A percentile compares a stretch with the other conserved stretches of the same genome.
These are phyloP conservation scores for Lepeophtheirus salmonis DNA, from an alignment of 1,140 invertebrate species.

Conservation along the genomic window DNA sequence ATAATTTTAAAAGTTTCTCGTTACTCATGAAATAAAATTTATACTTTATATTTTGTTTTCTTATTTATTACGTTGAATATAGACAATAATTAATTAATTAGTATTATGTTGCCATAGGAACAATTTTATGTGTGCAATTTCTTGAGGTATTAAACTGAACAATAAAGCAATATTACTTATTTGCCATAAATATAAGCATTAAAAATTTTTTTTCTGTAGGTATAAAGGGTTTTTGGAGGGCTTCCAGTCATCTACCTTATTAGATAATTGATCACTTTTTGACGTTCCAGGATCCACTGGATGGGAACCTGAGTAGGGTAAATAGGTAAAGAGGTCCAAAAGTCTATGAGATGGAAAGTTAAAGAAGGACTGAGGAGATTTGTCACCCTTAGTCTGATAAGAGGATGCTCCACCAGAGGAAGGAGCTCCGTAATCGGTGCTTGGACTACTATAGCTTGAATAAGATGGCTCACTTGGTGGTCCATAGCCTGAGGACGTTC, in stretches of 20 bases:
- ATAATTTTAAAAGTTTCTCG: too few relatives aligned
- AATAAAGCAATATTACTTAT: too few relatives aligned
- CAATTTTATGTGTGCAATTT: too few relatives aligned
- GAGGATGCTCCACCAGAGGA: not conserved
- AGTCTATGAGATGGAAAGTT: not conserved
- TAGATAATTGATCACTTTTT: not conserved
- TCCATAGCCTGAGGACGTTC: not conserved
- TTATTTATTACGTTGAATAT: too few relatives aligned
- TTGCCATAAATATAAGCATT: too few relatives aligned
- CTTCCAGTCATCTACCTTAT: not conserved
- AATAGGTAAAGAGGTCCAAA: not conserved
- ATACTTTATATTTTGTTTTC: too few relatives aligned
- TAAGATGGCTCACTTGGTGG: not conserved
- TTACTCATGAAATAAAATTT: too few relatives aligned
- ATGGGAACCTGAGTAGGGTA: too few relatives aligned
- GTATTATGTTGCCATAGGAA: too few relatives aligned
- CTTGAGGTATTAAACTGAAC: too few relatives aligned
- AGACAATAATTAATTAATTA: too few relatives aligned
- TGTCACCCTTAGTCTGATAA: not conserved
- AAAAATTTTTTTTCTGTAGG: not conserved
- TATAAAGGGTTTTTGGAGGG: not conserved
- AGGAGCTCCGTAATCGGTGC: not conserved
- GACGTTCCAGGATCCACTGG: too few relatives aligned
- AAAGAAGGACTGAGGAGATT: not conserved
- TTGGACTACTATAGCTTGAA: not conserved